Evolutionary conservation across 1,140 invertebrate genomes (phyloP), one percentile per base, ranked within the genome.

Genomic region (Vollenhovia emeryi): DNA sequence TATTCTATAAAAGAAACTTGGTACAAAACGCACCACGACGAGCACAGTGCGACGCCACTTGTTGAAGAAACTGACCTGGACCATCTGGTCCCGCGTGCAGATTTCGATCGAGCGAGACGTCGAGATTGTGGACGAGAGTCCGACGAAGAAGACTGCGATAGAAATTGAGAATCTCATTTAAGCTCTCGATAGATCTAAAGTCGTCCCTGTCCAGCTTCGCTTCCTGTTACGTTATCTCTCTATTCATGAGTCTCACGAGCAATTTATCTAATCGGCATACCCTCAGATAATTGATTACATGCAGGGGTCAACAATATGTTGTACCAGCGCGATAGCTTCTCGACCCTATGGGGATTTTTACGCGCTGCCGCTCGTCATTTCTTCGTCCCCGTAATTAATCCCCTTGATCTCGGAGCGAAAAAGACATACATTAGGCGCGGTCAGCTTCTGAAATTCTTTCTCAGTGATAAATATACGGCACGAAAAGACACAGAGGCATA

Each of bases 241-340:
- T 52, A 68, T 52, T 78, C 40, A 52, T 79, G 62, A 79, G n/a
- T 30, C 18, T 55, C 24, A 33, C 55, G n/a, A 75, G 15, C n/a
- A 13, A 40, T 27, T 79, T 68, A 79, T 79, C 60, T 79, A 79
- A 79, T 79, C 76, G 2, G 24, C 43, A 5, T 68, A 52, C 45
- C 7, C 60, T 27, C 36, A 15, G 11, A 79, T 52, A 79, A 66
- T 52, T 66, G 30, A 79, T 79, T 66, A 30, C 62, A 40, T 55
- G 66, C 27, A 40, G 13, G 15, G 74, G 59, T 78, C 27, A 64
- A 33, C 43, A 48, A 36, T 45, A 60, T 11, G 27, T 43, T 60
- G 74, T 30, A 18, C 3, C 43, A 62, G 27, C 6, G 21, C 40
- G 74, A 78, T 78, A 78, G 62, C 74, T 78, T 48, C 27, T 50